phyloP scores from a whole-genome alignment of 2,113 vertebrate genomes.

The Apodemus speciosus region DNA sequence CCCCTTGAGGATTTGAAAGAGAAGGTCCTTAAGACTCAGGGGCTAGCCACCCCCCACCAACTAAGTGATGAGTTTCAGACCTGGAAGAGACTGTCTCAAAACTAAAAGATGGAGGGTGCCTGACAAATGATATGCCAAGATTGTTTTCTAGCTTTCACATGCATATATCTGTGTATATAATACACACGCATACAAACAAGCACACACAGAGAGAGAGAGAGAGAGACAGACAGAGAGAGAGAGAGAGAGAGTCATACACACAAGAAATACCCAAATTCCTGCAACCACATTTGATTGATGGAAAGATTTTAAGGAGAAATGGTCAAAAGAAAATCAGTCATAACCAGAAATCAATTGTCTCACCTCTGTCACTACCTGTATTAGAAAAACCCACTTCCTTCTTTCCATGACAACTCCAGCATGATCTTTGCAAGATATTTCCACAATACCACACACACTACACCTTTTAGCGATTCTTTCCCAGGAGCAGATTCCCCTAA shows the following conservation, averaged over 20 bases:
- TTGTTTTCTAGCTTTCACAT: not conserved
- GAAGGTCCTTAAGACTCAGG: not conserved
- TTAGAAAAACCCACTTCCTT: not conserved
- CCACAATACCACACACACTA: slow-evolving; percentile 16
- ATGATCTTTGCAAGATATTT: not conserved
- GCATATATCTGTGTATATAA: too few species aligned
- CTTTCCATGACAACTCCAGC: not conserved
- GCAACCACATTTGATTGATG: not conserved
- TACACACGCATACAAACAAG: too few species aligned
- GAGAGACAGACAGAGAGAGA: too few species aligned
- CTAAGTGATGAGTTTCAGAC: not conserved
- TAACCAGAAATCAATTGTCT: not conserved
- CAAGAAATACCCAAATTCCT: not conserved
- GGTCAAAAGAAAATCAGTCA: not conserved
- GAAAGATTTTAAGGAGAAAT: not conserved
- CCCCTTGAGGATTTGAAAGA: not conserved
- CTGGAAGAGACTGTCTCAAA: not conserved
- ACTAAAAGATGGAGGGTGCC: not conserved
- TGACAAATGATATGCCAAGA: too few species aligned
- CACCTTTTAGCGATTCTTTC: slow-evolving; percentile 14
- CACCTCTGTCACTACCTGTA: not conserved
- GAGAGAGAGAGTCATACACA: not conserved
- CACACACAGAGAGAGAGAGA: too few species aligned
- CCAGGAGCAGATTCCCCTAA: not conserved
- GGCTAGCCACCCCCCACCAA: not conserved